A percentile compares a stretch with the other conserved stretches of the same genome.
Evolutionary conservation across 2,888 invertebrate genomes (phyloP).

Genomic region (Oscheius sp.): DNA sequence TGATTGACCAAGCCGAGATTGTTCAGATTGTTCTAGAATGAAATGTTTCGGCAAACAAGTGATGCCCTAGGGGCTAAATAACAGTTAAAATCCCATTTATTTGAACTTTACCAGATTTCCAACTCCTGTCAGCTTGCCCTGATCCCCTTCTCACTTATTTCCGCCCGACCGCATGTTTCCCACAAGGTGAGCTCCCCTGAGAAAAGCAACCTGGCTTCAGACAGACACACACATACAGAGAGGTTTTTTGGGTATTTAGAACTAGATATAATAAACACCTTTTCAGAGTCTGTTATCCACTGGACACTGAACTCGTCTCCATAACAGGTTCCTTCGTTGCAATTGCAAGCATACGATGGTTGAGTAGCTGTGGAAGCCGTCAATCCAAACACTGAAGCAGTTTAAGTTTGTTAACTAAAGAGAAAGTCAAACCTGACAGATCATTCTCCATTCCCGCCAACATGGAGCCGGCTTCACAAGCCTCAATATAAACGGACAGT

Average conservation of each 20-base stretch:
- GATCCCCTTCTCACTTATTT: neutral
- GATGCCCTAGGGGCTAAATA: no score
- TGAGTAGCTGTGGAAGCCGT: constrained; percentile 15
- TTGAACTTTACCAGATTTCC: neutral
- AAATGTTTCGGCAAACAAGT: no score
- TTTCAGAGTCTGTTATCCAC: constrained; percentile 24
- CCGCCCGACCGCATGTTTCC: neutral
- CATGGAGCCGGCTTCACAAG: constrained; percentile 79
- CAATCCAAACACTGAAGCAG: constrained; percentile 25
- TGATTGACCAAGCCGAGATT: constrained; percentile 2
- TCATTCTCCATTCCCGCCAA: constrained; percentile 73
- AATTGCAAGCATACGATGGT: constrained; percentile 25
- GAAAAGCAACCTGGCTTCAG: no score
- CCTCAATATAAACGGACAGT: constrained; percentile 78
- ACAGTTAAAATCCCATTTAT: no score
- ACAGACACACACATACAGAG: no score
- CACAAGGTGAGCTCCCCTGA: no score
- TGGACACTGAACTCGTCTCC: constrained; percentile 27
- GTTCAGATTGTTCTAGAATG: constrained; percentile 23
- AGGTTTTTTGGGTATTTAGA: no score
- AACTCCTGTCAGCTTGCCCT: neutral
- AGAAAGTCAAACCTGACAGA: neutral
- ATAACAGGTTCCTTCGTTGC: constrained; percentile 23
- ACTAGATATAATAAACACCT: neutral
- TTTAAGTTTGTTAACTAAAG: neutral